Base-by-base conservation (phyloP, 2,113 vertebrate genomes). In the Sinocyclocheilus rhinocerous region DNA sequence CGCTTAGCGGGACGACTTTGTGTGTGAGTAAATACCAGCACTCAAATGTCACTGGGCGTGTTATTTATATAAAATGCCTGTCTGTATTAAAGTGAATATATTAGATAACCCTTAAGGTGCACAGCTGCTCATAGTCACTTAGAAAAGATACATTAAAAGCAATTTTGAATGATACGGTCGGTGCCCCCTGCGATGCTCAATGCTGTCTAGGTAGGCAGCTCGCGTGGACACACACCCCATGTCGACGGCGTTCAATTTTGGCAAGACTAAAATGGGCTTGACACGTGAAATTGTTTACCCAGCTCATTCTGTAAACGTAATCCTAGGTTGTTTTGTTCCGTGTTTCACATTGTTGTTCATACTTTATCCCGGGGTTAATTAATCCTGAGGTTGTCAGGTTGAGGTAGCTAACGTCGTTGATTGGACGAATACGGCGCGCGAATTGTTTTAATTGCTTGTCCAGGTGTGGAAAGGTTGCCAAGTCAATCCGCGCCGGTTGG, bases 201-300 rank as follows among this genome's bases (percentile, higher is more conserved):
- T 9, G 76, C 76, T 24, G 76, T 20, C 12, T 77, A 50, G 20
- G 18, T 15, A 79, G 45, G 10, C 45, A 82, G 63, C 63, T 82
- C 9, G 24, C 3, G 20, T 12, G 63, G 8, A 82, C 80, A 69
- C 61, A 82, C 39, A 59, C 61, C 80, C 79, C 48, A 65, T 65
- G 36, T 65, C 59, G 79, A 82, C 45, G 13, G 48, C 75, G n/a
- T 18, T 76, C 48, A 52, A 4, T 11, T 81, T 2, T 81, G 79
- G 29, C 24, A 82, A 26, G 20, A 22, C 76, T 22, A 6, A 78
- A 29, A 78, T 7, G 65, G 75, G 75, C n/a, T 76, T 26, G 45
- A 76, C 75, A 73, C 45, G 26, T 76, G n/a, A 26, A 76, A 76
- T 52, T 52, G 6, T 76, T 45, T 5, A 18, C 15, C 13, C 42